Conservation (phyloP, 64 coral and sea anemone genomes). For the Pachyseris speciosa region DNA sequence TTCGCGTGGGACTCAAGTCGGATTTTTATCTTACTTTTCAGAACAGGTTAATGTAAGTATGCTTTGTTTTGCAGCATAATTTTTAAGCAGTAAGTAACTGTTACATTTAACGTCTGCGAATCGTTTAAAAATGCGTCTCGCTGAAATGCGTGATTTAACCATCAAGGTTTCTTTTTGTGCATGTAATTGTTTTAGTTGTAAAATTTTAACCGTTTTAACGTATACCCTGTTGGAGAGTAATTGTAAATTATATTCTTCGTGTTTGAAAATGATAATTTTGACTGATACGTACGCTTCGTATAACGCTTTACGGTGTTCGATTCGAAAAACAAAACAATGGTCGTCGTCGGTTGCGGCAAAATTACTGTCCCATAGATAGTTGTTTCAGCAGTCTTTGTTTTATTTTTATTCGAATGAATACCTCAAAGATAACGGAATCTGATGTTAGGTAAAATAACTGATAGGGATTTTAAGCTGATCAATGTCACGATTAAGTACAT, state of each 20-base stretch:
- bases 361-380: neutral
- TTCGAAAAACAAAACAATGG: neutral
- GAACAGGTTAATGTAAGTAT: neutral
- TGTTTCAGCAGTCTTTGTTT: neutral
- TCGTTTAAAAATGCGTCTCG: neutral
- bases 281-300: neutral
- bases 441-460: neutral
- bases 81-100: neutral
- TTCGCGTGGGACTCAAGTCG: neutral
- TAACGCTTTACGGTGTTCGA: neutral
- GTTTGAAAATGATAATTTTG: neutral
- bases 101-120: neutral
- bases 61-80: neutral
- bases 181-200: neutral
- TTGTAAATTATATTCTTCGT: neutral
- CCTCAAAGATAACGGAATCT: neutral
- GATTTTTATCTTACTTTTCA: neutral
- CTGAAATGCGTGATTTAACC: neutral
- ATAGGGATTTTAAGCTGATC: neutral
- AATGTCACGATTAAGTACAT: no score
- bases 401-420: neutral
- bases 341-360: neutral
- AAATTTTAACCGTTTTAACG: neutral
- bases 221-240: neutral
- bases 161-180: neutral